Evolutionary conservation across 2,888 invertebrate species (phyloP).

Genomic region (Melangyna quadrimaculata): DNA sequence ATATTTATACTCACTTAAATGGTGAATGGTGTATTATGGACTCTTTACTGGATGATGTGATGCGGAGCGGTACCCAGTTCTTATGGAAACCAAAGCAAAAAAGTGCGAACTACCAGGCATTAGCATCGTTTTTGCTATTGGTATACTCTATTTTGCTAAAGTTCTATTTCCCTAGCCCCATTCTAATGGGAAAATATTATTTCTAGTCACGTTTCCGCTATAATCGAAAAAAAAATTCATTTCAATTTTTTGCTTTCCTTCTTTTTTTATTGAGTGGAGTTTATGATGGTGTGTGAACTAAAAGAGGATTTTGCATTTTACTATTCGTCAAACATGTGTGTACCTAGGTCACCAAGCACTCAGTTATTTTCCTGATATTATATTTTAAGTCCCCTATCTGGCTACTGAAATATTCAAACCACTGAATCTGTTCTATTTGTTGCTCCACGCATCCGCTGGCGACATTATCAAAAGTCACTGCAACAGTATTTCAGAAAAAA

Average conservation of each 20-base stretch:
- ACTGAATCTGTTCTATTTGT: no score
- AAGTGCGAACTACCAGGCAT: constrained; percentile 54
- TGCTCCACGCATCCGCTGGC: no score
- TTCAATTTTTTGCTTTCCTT: constrained; percentile 41
- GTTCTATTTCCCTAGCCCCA: neutral
- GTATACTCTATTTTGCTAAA: constrained; percentile 5
- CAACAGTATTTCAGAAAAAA: no score
- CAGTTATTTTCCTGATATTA: neutral
- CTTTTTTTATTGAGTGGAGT: neutral
- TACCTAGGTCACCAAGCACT: neutral
- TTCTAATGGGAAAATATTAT: constrained; percentile 59
- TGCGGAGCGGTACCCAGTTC: neutral
- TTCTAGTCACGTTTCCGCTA: constrained; percentile 65
- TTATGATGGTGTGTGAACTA: neutral
- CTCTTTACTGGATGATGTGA: constrained; percentile 27
- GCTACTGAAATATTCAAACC: no score
- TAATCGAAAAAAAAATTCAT: constrained; percentile 64
- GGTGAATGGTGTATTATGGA: constrained; percentile 51
- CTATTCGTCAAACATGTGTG: constrained; percentile 25
- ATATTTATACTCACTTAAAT: constrained; percentile 50
- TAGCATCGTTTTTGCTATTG: constrained; percentile 49
- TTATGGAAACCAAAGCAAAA: neutral
- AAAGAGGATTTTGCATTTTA: neutral
- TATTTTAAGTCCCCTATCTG: neutral
- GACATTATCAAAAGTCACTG: no score